A percentile compares a stretch with the other conserved stretches of the same genome.
These are phyloP conservation scores for Progne subis DNA, from an alignment of 2,113 vertebrate species.

Conservation along the genomic window DNA sequence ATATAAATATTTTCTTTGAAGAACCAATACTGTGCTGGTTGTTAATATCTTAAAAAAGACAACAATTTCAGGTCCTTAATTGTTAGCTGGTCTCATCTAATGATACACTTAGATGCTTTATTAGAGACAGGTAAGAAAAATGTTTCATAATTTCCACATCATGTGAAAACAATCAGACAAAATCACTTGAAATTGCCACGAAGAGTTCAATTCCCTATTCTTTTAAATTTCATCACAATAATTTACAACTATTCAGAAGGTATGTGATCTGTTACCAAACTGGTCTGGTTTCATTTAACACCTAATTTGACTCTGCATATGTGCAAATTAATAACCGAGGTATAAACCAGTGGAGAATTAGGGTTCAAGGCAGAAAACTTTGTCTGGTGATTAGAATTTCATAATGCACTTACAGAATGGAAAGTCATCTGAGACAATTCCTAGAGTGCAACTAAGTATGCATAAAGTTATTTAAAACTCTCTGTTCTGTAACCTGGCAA, in stretches of 20 bases:
- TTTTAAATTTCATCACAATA: background rate
- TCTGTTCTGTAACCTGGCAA: background rate
- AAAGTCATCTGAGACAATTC: background rate
- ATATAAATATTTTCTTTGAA: background rate
- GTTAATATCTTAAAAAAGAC: background rate
- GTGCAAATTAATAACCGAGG: background rate
- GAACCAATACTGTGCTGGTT: background rate
- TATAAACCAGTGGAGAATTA: constrained; percentile 5
- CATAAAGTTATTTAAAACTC: background rate
- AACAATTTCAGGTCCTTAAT: background rate
- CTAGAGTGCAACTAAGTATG: background rate
- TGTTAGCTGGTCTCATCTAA: background rate
- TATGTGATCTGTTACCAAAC: background rate
- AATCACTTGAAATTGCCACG: background rate
- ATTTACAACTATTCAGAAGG: background rate
- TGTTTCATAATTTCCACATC: background rate
- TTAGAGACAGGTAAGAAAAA: background rate
- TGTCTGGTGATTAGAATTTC: background rate
- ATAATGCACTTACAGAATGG: background rate
- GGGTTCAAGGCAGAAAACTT: background rate
- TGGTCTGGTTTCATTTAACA: constrained; percentile 20
- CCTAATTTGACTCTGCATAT: background rate
- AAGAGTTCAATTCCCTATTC: background rate
- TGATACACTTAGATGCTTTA: background rate
- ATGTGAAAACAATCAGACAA: background rate